Evolutionary conservation across 2,113 vertebrate genomes (phyloP).

Genomic region (Corythoichthys haematopterus): DNA sequence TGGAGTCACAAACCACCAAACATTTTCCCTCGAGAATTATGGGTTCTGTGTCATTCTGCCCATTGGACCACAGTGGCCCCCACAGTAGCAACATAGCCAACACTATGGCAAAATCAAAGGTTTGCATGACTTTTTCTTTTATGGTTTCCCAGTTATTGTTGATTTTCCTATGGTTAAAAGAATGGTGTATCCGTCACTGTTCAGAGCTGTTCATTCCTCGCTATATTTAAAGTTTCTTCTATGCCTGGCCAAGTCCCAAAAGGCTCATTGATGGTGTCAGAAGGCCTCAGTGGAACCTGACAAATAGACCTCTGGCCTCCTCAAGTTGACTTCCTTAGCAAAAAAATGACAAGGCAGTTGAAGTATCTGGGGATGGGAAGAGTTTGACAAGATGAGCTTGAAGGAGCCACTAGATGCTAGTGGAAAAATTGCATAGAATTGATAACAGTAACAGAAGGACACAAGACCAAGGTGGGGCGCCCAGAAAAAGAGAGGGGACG

Average conservation of each 20-base stretch:
- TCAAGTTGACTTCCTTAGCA: constrained; percentile 47
- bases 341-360: constrained; percentile 31
- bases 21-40: constrained; percentile 78
- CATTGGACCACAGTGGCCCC: constrained; percentile 45
- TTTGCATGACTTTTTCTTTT: constrained; percentile 43
- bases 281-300: constrained; percentile 32
- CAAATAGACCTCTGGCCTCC: constrained; percentile 15
- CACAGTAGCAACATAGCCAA: constrained; percentile 54
- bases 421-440: constrained; percentile 27
- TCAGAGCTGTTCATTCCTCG: constrained; percentile 11
- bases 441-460: constrained; percentile 56
- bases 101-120: constrained; percentile 34
- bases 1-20: constrained; percentile 77
- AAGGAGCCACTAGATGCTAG: not conserved
- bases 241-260: constrained; percentile 29
- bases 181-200: not conserved
- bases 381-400: constrained; percentile 15
- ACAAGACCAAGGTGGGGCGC: constrained; percentile 50
- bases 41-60: constrained; percentile 78
- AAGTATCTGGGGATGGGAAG: constrained; percentile 18
- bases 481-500: constrained; percentile 49
- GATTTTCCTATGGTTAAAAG: not conserved
- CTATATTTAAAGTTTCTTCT: constrained; percentile 3
- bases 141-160: constrained; percentile 13
- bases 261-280: constrained; percentile 12